Evolutionary conservation across 2,888 invertebrate genomes (phyloP), one percentile per base, ranked within the genome.

Genomic region (Hirtodrosophila alboralis): DNA sequence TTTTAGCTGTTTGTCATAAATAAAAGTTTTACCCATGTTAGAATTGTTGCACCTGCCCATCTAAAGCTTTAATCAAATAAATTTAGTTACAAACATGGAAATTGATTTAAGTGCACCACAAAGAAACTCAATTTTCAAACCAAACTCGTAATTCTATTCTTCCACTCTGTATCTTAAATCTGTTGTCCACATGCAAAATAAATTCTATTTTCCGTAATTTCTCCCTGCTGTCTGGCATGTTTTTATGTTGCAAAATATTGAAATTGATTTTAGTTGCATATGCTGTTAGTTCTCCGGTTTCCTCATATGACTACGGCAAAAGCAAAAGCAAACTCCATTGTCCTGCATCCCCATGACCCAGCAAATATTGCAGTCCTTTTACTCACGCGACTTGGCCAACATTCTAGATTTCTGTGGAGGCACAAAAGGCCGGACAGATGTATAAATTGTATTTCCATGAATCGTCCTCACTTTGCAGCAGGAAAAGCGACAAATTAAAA

Each of bases 241-340:
- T 74, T 76, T 69, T 69, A 66, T 77, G 63, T 57, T 60, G 68
- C 47, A 66, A 86, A 77, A 86, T 86, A 86, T 80, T 70, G 84
- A 75, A 86, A 73, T 77, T 72, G 86, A 75, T 73, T 80, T 78
- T 68, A 64, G 65, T 45, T 84, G 85, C 79, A 84, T 81, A 81
- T 81, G 84, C 36, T 76, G 76, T 53, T 53, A 51, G 23, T 40
- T 28, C 4, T 6, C 8, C 12, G n/a, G 8, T 31, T 12, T 14
- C 4, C 34, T 33, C 67, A 41, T 61, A 53, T 36, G 44, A 58
- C 31, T 9, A 30, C 6, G 14, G 28, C 38, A 13, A 6, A 7
- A 26, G 33, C 28, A 57, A 8, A 21, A 26, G 45, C n/a, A 40
- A 41, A 53, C 36, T 47, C 49, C 58, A 68, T 58, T 68, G 63